Conservation (phyloP, 1,140 invertebrate species). For the Sycophaga agraensis region DNA sequence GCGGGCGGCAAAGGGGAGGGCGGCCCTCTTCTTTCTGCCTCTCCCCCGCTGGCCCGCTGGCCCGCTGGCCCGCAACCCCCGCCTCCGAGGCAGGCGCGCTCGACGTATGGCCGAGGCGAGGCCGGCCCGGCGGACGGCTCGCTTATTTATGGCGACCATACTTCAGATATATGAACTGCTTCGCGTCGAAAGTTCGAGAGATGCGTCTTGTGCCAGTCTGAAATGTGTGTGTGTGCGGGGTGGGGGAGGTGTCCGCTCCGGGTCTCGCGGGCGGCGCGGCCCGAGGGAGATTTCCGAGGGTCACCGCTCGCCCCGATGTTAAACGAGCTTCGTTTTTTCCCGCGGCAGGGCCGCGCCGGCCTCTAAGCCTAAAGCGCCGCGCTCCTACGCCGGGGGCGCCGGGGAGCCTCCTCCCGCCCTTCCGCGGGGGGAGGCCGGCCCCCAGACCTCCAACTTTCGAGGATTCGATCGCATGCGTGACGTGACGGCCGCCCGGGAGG, state of each 20-base stretch:
- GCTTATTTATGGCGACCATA: constrained; percentile 59
- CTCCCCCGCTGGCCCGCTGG: not conserved
- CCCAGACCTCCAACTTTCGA: not conserved
- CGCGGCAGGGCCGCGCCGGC: not conserved
- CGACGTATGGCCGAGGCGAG: constrained; percentile 40
- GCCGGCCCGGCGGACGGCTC: constrained; percentile 53
- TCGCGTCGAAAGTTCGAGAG: constrained; percentile 57
- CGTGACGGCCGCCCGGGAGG: not conserved
- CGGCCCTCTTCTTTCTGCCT: constrained; percentile 1
- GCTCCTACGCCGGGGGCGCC: not conserved
- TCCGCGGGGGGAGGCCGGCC: not conserved
- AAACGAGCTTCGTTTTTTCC: constrained; percentile 46
- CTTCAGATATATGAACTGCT: constrained; percentile 60
- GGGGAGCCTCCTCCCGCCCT: not conserved
- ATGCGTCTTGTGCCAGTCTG: constrained; percentile 51
- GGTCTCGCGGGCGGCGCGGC: not conserved
- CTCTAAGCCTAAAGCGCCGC: not conserved
- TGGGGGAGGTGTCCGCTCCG: not conserved
- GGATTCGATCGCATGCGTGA: constrained; percentile 10
- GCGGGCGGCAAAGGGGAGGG: constrained; percentile 5
- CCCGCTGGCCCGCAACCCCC: not conserved
- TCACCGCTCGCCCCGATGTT: constrained; percentile 38
- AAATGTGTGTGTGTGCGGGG: constrained; percentile 48
- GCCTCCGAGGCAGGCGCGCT: too few relatives aligned
- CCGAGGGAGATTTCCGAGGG: constrained; percentile 44